Percentiles rank a stretch among this genome's conserved stretches.
Evolutionary conservation across 2,888 invertebrate species (phyloP).

Genomic region (Leptopilina syphax): DNA sequence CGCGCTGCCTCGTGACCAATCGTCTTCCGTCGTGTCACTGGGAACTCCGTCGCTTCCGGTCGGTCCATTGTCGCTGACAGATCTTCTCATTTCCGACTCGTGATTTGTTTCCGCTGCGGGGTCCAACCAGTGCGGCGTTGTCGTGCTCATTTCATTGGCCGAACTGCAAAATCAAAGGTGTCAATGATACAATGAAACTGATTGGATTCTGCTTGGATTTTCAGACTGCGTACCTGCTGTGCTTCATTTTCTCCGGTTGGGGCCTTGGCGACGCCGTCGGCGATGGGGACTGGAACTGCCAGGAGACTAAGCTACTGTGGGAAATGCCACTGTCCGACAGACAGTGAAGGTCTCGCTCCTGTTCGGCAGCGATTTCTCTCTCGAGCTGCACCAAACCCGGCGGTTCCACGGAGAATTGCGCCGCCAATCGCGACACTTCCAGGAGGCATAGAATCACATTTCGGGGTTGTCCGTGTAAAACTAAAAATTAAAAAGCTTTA

Average conservation of each 20-base stretch:
- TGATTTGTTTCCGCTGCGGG: constrained; percentile 60
- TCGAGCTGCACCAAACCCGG: constrained; percentile 90
- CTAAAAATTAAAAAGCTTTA: constrained; percentile 74
- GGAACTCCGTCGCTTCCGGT: constrained; percentile 80
- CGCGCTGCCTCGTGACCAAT: constrained; percentile 85
- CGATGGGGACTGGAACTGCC: constrained; percentile 82
- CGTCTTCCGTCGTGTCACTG: constrained; percentile 83
- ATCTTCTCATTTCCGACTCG: constrained; percentile 73
- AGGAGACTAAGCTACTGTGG: constrained; percentile 80
- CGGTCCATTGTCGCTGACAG: constrained; percentile 74
- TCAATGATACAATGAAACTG: not conserved
- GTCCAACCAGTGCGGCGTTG: constrained; percentile 70
- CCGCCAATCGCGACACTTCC: constrained; percentile 90
- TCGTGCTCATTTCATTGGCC: constrained; percentile 70
- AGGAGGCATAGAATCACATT: constrained; percentile 91
- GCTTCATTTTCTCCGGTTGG: constrained; percentile 78
- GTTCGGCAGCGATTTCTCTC: constrained; percentile 90
- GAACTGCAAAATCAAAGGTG: constrained; percentile 63
- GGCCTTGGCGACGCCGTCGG: constrained; percentile 75
- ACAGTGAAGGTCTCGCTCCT: constrained; percentile 81
- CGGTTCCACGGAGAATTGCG: constrained; percentile 87
- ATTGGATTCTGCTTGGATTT: too few relatives aligned
- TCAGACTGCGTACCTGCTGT: constrained; percentile 76
- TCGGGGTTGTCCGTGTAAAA: constrained; percentile 89
- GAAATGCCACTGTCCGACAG: constrained; percentile 81